These are phyloP conservation scores for Seriola aureovittata DNA, from an alignment of 2,113 vertebrate species.

Conservation along the genomic window DNA sequence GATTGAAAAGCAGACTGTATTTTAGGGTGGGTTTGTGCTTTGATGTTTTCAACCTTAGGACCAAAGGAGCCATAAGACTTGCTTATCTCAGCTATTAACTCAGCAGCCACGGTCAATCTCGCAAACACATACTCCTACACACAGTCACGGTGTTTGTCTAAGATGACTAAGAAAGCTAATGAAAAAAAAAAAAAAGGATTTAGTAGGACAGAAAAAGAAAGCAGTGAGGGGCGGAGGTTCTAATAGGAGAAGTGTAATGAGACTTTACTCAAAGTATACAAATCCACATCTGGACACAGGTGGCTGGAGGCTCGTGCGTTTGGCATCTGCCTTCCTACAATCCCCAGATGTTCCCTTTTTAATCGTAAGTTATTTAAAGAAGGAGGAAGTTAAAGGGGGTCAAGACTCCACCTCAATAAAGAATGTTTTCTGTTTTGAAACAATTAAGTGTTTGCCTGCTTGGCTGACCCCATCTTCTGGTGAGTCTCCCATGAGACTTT, in stretches of 20 bases:
- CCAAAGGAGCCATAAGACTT: conserved; percentile 49
- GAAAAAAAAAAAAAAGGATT: neutral
- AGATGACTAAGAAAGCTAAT: conserved; percentile 17
- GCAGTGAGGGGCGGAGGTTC: neutral
- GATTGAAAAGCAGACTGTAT: conserved; percentile 24
- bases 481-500: conserved; percentile 68
- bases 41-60: conserved; percentile 63
- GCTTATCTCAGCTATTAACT: conserved; percentile 65
- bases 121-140: conserved; percentile 24
- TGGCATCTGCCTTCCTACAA: conserved; percentile 54
- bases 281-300: conserved; percentile 29
- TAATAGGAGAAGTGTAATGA: neutral
- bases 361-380: conserved; percentile 78
- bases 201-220: neutral
- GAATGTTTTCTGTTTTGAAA: conserved; percentile 84
- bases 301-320: conserved; percentile 56
- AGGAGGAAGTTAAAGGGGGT: conserved; percentile 77
- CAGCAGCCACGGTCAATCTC: conserved; percentile 39
- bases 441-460: conserved; percentile 82
- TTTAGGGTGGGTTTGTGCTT: conserved; percentile 35
- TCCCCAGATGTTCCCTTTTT: conserved; percentile 68
- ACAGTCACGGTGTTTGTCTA: conserved; percentile 20
- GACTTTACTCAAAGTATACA: neutral
- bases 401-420: conserved; percentile 79
- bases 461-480: conserved; percentile 81